A percentile compares a stretch with the other conserved stretches of the same genome.
These are phyloP conservation scores for Ptiloglossa arizonensis DNA, from an alignment of 1,140 invertebrate genomes.

Conservation along the genomic window DNA sequence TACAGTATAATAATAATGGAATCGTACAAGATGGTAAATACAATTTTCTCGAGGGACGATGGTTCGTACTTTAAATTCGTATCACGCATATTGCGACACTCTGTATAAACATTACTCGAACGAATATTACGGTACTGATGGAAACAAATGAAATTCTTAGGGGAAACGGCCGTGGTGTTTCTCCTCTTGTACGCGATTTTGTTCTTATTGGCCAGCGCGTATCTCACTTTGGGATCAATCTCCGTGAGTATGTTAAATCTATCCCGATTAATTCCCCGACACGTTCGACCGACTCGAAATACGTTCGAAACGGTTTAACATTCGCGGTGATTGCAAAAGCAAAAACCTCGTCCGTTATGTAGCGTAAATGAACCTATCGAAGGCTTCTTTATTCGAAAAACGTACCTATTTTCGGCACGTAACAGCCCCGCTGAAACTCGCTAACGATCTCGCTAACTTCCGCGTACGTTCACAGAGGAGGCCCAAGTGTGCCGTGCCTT, in stretches of 20 bases:
- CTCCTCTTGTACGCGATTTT: conserved; percentile 69
- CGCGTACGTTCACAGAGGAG: conserved; percentile 73
- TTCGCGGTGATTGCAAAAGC: background rate
- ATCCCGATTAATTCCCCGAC: background rate
- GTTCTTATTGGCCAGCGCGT: conserved; percentile 70
- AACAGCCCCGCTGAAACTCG: conserved; percentile 55
- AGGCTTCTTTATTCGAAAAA: conserved; percentile 46
- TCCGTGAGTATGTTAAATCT: conserved; percentile 67
- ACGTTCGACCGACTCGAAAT: background rate
- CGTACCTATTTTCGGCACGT: conserved; percentile 64
- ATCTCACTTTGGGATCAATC: conserved; percentile 73
- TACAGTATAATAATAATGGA: no score
- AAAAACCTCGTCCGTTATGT: background rate
- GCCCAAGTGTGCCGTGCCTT: conserved; percentile 72
- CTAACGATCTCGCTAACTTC: conserved; percentile 63
- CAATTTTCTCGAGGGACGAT: no score
- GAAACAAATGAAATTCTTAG: conserved; percentile 61
- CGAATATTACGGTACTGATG: conserved; percentile 14
- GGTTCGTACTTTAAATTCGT: no score
- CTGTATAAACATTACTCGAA: background rate
- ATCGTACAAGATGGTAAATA: no score
- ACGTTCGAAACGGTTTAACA: background rate
- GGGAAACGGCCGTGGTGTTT: conserved; percentile 64
- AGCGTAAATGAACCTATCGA: conserved; percentile 49
- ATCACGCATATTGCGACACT: background rate